phyloP scores from a whole-genome alignment of 2,113 vertebrate genomes.

The Acinonyx jubatus region DNA sequence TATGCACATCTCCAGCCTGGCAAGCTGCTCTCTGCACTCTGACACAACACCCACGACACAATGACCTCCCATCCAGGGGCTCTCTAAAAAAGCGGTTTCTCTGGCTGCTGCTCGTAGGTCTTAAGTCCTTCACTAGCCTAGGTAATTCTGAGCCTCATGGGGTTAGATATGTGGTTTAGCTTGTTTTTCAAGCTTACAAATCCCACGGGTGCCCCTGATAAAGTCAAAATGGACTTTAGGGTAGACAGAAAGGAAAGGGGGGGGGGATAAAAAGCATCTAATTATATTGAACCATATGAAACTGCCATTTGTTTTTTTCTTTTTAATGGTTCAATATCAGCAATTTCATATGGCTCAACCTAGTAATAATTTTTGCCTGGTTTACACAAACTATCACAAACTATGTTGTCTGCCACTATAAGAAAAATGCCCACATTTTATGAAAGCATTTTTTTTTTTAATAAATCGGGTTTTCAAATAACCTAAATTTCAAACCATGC shows the following conservation, averaged over 20 bases:
- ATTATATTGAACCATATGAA: constrained; percentile 19
- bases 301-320: not conserved
- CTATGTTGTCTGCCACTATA: not conserved
- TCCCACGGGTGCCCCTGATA: not conserved
- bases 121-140: not conserved
- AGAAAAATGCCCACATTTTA: constrained; percentile 36
- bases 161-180: not conserved
- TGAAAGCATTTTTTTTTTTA: constrained; percentile 10
- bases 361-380: not conserved
- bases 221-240: constrained; percentile 28
- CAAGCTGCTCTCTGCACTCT: not conserved
- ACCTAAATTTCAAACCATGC: not conserved
- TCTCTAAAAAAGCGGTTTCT: constrained; percentile 10
- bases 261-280: constrained; percentile 22
- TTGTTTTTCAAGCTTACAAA: not conserved
- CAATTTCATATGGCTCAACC: constrained; percentile 33
- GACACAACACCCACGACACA: not conserved
- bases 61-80: not conserved
- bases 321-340: not conserved
- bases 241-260: not conserved
- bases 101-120: not conserved
- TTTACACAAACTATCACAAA: not conserved
- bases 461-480: constrained; percentile 22
- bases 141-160: not conserved
- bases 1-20: not conserved